phyloP scores from a whole-genome alignment of 2,888 invertebrate genomes.

The Leptinotarsa peninsularis region DNA sequence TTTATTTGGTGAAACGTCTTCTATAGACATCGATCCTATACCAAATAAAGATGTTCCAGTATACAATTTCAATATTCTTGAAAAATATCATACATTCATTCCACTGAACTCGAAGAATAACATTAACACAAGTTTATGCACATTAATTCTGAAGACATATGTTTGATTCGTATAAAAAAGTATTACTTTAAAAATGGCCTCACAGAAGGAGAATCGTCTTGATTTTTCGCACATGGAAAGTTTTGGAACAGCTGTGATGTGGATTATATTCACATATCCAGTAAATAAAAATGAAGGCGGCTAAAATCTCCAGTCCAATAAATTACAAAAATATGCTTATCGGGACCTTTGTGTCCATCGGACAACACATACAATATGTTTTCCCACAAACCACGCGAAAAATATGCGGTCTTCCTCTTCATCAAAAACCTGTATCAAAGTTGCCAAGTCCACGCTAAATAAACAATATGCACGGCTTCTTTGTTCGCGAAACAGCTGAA shows the following conservation, averaged over 20 bases:
- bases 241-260: background rate
- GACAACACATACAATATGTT: conserved; percentile 7
- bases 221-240: too few species aligned
- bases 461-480: conserved; percentile 29
- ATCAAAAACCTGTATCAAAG: conserved; percentile 28
- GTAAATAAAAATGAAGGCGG: background rate
- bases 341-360: conserved; percentile 5
- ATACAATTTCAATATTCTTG: too few species aligned
- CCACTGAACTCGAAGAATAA: too few species aligned
- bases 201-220: too few species aligned
- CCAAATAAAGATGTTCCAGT: too few species aligned
- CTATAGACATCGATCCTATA: too few species aligned
- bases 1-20: too few species aligned
- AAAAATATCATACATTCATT: too few species aligned
- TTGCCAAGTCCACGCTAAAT: conserved; percentile 33
- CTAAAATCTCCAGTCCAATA: background rate
- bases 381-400: conserved; percentile 8
- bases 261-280: background rate
- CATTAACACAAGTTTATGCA: too few species aligned
- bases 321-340: conserved; percentile 5
- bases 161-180: too few species aligned
- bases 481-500: conserved; percentile 31
- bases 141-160: too few species aligned
- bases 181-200: too few species aligned
- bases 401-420: conserved; percentile 15